phyloP scores from a whole-genome alignment of 2,888 invertebrate genomes.

The Parnassius orleans region DNA sequence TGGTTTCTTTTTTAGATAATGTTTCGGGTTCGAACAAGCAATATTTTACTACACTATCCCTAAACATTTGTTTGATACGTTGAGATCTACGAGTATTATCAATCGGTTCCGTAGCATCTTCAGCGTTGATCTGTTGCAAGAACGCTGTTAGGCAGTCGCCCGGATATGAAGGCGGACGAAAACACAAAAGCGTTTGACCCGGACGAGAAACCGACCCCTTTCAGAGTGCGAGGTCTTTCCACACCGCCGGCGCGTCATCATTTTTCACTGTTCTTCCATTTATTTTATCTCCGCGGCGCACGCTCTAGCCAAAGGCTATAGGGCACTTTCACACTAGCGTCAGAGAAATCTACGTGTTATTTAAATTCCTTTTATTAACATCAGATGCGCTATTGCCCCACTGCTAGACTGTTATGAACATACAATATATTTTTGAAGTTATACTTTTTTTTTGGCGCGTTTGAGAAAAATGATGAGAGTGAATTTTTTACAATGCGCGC shows the following conservation, averaged over 20 bases:
- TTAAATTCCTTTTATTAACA: too few species aligned
- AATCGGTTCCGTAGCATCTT: neutral
- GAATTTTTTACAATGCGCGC: too few species aligned
- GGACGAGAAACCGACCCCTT: slow-evolving; percentile 60
- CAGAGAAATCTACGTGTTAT: neutral
- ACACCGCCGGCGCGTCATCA: slow-evolving; percentile 71
- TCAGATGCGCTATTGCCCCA: too few species aligned
- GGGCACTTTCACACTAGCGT: slow-evolving; percentile 38
- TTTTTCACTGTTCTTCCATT: slow-evolving; percentile 78
- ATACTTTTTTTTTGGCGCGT: too few species aligned
- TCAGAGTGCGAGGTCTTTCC: slow-evolving; percentile 63
- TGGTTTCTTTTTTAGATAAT: too few species aligned
- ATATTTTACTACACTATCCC: too few species aligned
- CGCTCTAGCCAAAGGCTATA: slow-evolving; percentile 63
- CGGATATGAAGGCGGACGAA: slow-evolving; percentile 9
- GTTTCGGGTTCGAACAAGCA: too few species aligned
- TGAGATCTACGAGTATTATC: neutral
- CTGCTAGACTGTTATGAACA: too few species aligned
- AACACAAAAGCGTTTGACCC: slow-evolving; percentile 58
- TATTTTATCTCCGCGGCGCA: slow-evolving; percentile 79
- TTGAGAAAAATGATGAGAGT: too few species aligned
- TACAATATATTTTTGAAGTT: too few species aligned
- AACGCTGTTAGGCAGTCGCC: neutral
- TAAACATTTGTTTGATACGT: too few species aligned
- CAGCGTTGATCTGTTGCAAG: neutral